Evolutionary conservation across 64 coral and sea anemone species (phyloP).

Genomic region (Astreopora myriophthalma): DNA sequence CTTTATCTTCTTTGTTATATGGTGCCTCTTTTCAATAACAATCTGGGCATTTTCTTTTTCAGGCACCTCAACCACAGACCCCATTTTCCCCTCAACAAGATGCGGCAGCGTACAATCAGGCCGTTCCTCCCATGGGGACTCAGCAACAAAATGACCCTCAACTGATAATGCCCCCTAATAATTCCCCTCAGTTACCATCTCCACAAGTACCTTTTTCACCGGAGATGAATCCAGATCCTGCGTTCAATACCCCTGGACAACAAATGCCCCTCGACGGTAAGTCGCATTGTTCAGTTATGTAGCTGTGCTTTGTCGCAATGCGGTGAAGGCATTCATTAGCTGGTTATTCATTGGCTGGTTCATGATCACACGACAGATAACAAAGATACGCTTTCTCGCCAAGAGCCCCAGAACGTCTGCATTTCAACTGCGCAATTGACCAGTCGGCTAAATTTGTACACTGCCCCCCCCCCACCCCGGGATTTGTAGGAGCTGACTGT

Average conservation of each 20-base stretch:
- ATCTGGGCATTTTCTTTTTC: neutral
- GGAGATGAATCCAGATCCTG: slow-evolving; percentile 11
- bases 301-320: too few species aligned
- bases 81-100: neutral
- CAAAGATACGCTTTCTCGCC: too few species aligned
- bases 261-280: neutral
- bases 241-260: slow-evolving; percentile 8
- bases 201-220: neutral
- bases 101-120: neutral
- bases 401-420: too few species aligned
- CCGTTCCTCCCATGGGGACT: neutral
- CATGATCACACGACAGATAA: too few species aligned
- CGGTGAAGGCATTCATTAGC: too few species aligned
- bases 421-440: too few species aligned
- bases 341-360: too few species aligned
- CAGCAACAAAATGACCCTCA: slow-evolving; percentile 3
- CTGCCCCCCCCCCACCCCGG: too few species aligned
- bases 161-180: neutral
- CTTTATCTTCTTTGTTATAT: too few species aligned
- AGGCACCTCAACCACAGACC: neutral
- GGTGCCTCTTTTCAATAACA: neutral
- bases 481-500: too few species aligned
- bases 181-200: neutral
- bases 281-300: neutral
- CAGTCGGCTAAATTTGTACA: too few species aligned